These are phyloP conservation scores for Podocnemis expansa DNA, from an alignment of 2,113 vertebrate species.

Conservation along the genomic window DNA sequence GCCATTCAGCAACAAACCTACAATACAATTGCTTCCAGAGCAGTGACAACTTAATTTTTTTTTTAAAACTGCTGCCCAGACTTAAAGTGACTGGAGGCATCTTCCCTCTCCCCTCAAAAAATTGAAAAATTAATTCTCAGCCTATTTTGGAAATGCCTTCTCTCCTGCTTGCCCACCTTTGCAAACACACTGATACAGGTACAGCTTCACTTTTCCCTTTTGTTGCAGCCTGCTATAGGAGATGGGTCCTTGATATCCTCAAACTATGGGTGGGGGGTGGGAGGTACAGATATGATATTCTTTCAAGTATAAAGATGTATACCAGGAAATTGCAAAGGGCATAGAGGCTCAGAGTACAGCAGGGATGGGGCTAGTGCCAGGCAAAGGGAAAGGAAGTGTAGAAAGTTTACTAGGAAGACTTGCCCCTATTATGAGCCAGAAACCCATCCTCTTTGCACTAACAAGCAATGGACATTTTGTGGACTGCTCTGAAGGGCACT, in stretches of 20 bases:
- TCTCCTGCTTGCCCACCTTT: background rate
- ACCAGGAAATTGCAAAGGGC: background rate
- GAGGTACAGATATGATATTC: background rate
- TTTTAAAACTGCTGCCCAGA: background rate
- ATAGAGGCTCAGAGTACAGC: background rate
- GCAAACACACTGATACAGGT: background rate
- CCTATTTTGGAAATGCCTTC: background rate
- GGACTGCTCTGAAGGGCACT: background rate
- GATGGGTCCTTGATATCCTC: background rate
- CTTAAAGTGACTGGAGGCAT: rapidly evolving
- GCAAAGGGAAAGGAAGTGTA: background rate
- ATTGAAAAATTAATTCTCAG: background rate
- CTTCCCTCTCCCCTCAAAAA: background rate
- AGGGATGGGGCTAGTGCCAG: background rate
- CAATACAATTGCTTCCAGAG: background rate
- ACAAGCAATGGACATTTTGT: background rate
- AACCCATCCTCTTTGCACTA: background rate
- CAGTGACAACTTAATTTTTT: background rate
- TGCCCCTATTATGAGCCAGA: background rate
- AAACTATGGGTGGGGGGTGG: background rate
- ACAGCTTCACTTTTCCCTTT: background rate
- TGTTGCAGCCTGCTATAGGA: background rate
- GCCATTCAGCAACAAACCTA: background rate
- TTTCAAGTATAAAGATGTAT: background rate
- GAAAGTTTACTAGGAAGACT: background rate